These are phyloP conservation scores for Chloroclysta siterata DNA, from an alignment of 2,888 invertebrate species.

Conservation along the genomic window DNA sequence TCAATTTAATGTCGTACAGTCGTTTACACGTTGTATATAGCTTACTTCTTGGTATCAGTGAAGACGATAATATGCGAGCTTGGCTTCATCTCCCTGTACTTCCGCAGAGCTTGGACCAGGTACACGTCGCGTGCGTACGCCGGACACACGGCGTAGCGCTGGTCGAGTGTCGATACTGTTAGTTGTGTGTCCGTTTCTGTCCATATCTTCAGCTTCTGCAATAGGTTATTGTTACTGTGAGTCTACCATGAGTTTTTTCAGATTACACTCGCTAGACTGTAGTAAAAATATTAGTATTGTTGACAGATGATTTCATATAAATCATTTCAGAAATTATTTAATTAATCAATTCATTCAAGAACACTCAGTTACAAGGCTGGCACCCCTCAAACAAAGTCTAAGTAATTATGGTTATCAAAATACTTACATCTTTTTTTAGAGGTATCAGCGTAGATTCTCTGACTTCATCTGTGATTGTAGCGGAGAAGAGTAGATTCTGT, in stretches of 20 bases:
- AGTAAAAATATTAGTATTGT: no score
- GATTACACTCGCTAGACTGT: no score
- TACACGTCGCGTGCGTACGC: slow-evolving; percentile 96
- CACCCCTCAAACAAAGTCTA: no score
- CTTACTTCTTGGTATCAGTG: slow-evolving; percentile 97
- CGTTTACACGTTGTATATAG: no score
- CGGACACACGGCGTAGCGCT: slow-evolving; percentile 96
- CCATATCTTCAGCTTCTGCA: slow-evolving; percentile 82
- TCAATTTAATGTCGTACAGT: no score
- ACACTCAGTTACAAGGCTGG: no score
- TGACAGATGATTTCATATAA: no score
- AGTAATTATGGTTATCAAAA: no score
- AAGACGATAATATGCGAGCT: slow-evolving; percentile 96
- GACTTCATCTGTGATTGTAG: slow-evolving; percentile 95
- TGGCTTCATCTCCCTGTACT: slow-evolving; percentile 89
- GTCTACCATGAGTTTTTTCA: no score
- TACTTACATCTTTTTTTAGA: slow-evolving; percentile 85
- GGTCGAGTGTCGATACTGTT: slow-evolving; percentile 95
- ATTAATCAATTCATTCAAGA: no score
- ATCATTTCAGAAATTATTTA: no score
- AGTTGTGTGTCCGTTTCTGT: slow-evolving; percentile 90
- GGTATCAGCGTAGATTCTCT: slow-evolving; percentile 87
- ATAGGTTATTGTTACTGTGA: not conserved
- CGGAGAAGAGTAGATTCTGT: slow-evolving; percentile 96
- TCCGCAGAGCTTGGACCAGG: slow-evolving; percentile 91